These are phyloP conservation scores for Oreotrochilus melanogaster DNA, from an alignment of 2,113 vertebrate genomes.

Conservation along the genomic window DNA sequence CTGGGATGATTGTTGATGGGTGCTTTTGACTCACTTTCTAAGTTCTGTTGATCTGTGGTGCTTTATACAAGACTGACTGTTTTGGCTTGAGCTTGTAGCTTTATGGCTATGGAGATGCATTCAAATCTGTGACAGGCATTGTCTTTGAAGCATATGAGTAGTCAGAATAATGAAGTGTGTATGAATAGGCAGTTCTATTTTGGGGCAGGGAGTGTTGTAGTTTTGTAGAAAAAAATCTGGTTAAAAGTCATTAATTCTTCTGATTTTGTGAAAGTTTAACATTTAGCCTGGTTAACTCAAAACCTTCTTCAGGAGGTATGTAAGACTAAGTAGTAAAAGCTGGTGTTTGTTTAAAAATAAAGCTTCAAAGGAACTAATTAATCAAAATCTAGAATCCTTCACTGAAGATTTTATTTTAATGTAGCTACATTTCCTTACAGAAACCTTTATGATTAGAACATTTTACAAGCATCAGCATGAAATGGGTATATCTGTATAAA, in stretches of 20 bases:
- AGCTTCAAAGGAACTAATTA: background rate
- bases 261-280: background rate
- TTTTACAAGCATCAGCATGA: background rate
- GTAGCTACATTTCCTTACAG: background rate
- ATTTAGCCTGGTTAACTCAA: background rate
- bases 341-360: background rate
- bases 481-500: background rate
- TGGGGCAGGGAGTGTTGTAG: accelerated
- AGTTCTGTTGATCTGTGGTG: background rate
- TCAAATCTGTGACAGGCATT: conserved; percentile 4
- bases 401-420: background rate
- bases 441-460: background rate
- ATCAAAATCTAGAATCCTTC: background rate
- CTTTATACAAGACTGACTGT: conserved; percentile 3
- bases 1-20: background rate
- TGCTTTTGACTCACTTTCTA: conserved; percentile 8
- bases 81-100: background rate
- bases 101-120: background rate
- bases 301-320: background rate
- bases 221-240: background rate
- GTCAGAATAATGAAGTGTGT: background rate
- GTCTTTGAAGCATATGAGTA: background rate
- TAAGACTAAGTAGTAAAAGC: background rate
- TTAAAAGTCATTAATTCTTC: background rate
- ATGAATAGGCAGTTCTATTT: background rate